Base-by-base conservation (phyloP, 2,888 invertebrate genomes). In the Mythimna pallens region DNA sequence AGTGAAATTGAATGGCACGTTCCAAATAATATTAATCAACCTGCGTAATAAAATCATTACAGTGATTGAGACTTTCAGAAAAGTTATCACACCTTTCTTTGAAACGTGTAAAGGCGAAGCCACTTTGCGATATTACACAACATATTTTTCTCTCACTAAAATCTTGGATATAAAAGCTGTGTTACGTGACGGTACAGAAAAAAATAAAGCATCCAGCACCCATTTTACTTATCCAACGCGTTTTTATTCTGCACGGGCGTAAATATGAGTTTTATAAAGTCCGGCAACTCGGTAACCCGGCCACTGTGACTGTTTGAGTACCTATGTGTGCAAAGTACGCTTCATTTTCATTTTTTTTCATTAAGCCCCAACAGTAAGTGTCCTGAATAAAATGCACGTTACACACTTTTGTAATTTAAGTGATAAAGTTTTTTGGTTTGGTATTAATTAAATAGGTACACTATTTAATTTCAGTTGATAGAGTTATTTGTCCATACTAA, bases 151-250 rank as follows among this genome's bases (percentile, higher is more conserved):
- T 65, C 52, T 47, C 30, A 40, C 64, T 8, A 78, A 77, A 78
- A 65, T 78, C 67, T 57, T 50, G 25, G 67, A 70, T 59, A 65
- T 65, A 70, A 78, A 69, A 73, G 54, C 68, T 34, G 10, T 52
- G 63, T 54, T 70, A 78, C 70, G 68, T 63, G 70, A 68, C 20
- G 50, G n/a, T 40, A 65, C 55, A 47, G 30, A 78, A 77, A 73
- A 81, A 58, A 43, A 67, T 36, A 61, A 65, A 65, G 40, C 68
- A 40, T 20, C 34, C 57, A 62, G 34, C 65, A 34, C 25, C 25
- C 62, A 63, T 70, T 75, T 82, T 72, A 81, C 74, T 71, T 74
- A 68, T 72, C 69, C 66, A 64, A 57, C 69, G 34, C 65, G 34
- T 61, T 74, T 70, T 78, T 70, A 81, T 72, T 65, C 47, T 36